Base-by-base conservation (phyloP, 2,888 invertebrate genomes). In the Tachystola acroxantha region DNA sequence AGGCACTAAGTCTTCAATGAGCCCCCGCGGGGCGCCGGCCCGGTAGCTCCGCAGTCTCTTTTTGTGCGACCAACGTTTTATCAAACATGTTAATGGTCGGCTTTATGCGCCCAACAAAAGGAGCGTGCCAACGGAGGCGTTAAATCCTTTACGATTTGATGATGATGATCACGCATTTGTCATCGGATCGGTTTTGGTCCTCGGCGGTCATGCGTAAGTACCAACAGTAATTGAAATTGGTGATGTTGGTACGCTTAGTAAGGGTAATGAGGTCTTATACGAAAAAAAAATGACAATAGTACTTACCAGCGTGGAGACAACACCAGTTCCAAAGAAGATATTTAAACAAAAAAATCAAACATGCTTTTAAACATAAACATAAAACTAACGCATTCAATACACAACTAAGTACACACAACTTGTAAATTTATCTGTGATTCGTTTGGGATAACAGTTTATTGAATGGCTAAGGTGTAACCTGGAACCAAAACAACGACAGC, bases 141-240 rank as follows among this genome's bases (percentile, higher is more conserved):
- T 85, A 88, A 88, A 88, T 88, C 87, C 87, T 81, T 85, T 78
- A 82, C 84, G 80, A 85, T 81, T 81, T 77, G 73, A 78, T 75
- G 81, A 71, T 69, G 70, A 78, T 76, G 71, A 74, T 79, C 72
- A 67, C 74, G 74, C 72, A 75, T 79, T 81, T 82, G 82, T 84
- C 84, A 77, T 71, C 71, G 73, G 65, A 61, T 64, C 62, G 61
- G 53, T 63, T 68, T 67, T 47, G 16, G 29, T 13, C 10, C 61
- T 60, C 45, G 59, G 53, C 63, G 56, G 48, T 53, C 66, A 70
- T 66, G 77, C 71, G 68, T 62, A 45, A 59, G 6, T 19, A 19
- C 16, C 41, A 52, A 55, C 57, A 59, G 46, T 43, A 42, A 43
- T 36, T 42, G 42, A 39, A 45, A 42, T 35, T 32, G 5, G 14